Conservation (phyloP, 2,888 invertebrate genomes). For the Hipparchia sbordonii region DNA sequence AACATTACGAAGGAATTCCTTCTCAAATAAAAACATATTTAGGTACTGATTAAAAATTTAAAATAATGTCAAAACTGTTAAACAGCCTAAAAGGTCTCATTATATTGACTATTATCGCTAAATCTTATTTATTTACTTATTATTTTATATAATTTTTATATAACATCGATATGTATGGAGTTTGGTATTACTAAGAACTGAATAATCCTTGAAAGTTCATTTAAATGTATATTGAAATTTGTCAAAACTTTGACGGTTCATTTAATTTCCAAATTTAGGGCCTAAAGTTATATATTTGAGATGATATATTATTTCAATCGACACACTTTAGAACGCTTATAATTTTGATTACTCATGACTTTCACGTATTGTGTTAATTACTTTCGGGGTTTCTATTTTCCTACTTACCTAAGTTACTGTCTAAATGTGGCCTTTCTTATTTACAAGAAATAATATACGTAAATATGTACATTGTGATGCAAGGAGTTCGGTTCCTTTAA, state of each 20-base stretch:
- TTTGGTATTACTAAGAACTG: conserved; percentile 76
- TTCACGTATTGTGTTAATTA: conserved; percentile 49
- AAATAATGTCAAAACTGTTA: conserved; percentile 61
- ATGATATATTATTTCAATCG: conserved; percentile 57
- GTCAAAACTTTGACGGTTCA: conserved; percentile 44
- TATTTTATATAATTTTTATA: conserved; percentile 59
- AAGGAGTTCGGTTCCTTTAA: conserved; percentile 82
- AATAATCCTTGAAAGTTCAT: conserved; percentile 48
- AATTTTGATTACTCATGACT: conserved; percentile 69
- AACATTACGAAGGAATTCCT: conserved; percentile 37
- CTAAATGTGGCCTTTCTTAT: conserved; percentile 62
- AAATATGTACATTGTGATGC: conserved; percentile 77
- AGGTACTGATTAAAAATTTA: conserved; percentile 22
- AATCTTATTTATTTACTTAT: conserved; percentile 59
- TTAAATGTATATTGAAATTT: conserved; percentile 39
- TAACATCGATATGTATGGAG: conserved; percentile 82
- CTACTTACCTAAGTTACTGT: conserved; percentile 57
- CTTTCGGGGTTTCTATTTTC: conserved; percentile 56
- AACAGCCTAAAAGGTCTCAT: conserved; percentile 70
- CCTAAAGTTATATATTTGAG: conserved; percentile 62
- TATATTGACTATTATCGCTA: conserved; percentile 77
- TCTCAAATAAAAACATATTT: conserved; percentile 35
- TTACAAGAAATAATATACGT: conserved; percentile 59
- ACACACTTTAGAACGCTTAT: conserved; percentile 62
- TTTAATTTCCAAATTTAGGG: conserved; percentile 45